phyloP scores from a whole-genome alignment of 2,888 invertebrate genomes.

The Euplagia quadripunctaria region DNA sequence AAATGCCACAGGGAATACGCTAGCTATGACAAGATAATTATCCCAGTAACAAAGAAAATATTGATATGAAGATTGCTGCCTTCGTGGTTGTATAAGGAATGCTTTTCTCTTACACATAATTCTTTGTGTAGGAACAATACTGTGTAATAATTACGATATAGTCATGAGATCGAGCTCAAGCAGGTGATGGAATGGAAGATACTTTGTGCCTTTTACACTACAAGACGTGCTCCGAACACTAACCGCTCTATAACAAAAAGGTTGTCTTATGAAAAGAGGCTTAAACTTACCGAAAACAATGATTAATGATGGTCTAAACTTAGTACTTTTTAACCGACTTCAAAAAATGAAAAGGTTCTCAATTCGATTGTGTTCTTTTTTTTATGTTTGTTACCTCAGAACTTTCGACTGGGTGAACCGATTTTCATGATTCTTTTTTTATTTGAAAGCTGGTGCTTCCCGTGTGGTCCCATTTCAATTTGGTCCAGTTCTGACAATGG shows the following conservation, averaged over 20 bases:
- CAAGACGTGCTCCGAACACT: neutral
- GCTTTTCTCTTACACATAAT: conserved; percentile 8
- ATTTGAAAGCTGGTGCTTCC: no score
- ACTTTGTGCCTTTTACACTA: neutral
- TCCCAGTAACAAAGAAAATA: conserved; percentile 31
- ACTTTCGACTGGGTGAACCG: no score
- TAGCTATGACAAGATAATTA: conserved; percentile 42
- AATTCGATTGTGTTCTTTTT: no score
- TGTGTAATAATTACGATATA: conserved; percentile 4
- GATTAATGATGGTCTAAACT: no score
- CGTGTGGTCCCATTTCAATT: no score
- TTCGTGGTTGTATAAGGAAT: conserved; percentile 11
- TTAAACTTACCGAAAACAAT: no score
- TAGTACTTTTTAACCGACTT: no score
- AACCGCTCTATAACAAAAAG: neutral
- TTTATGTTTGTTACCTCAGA: no score
- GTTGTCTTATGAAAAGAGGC: no score
- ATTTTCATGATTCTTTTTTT: no score
- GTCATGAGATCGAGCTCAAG: neutral
- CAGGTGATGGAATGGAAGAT: neutral
- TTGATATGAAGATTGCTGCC: conserved; percentile 39
- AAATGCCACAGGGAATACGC: conserved; percentile 24
- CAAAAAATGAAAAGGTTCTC: no score
- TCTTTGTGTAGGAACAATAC: neutral
- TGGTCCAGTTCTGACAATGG: no score